Conservation (phyloP, 2,888 invertebrate species). For the Lypha dubia region DNA sequence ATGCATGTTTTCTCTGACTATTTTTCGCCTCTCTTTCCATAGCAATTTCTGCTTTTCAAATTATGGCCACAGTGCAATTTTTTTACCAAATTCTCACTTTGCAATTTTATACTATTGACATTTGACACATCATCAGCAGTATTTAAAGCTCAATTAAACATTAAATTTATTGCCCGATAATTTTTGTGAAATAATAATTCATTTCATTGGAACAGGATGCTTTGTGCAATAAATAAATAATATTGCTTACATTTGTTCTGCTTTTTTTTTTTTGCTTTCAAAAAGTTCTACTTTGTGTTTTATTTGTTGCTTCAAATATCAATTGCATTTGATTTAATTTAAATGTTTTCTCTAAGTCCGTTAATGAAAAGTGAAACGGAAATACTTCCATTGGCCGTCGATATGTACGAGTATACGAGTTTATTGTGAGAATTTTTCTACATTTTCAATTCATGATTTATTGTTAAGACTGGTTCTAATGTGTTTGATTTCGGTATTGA, state of each 20-base stretch:
- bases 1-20: too few relatives aligned
- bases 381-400: slow-evolving; percentile 41
- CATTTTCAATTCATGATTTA: not conserved
- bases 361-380: slow-evolving; percentile 60
- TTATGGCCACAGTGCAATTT: too few relatives aligned
- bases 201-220: slow-evolving; percentile 36
- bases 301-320: slow-evolving; percentile 20
- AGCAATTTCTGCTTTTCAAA: too few relatives aligned
- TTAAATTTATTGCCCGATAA: too few relatives aligned
- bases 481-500: slow-evolving; percentile 1
- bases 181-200: too few relatives aligned
- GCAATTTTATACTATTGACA: too few relatives aligned
- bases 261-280: not conserved
- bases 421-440: slow-evolving; percentile 37
- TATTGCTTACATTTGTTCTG: not conserved
- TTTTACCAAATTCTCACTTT: too few relatives aligned
- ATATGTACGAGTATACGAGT: too few relatives aligned
- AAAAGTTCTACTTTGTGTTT: not conserved
- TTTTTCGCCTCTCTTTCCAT: too few relatives aligned
- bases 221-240: slow-evolving; percentile 38
- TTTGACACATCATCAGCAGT: too few relatives aligned
- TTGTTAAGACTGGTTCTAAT: not conserved
- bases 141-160: too few relatives aligned
- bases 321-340: slow-evolving; percentile 21
- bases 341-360: slow-evolving; percentile 9